phyloP scores from a whole-genome alignment of 2,113 vertebrate species.

The Peromyscus polionotus region DNA sequence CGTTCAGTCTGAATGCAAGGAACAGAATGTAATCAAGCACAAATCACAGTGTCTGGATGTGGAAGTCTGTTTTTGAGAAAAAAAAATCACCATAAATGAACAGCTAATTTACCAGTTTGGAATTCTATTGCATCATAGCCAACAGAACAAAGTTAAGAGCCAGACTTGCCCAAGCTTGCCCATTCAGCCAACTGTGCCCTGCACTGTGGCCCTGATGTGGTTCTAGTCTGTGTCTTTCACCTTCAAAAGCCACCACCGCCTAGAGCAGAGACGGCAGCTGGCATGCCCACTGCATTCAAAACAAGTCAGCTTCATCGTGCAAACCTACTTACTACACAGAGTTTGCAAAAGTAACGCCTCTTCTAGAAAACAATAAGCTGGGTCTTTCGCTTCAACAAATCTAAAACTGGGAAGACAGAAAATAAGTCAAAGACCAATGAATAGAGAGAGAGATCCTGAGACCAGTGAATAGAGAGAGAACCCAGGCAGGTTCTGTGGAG shows the following conservation, averaged over 20 bases:
- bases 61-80: constrained; percentile 51
- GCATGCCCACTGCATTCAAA: constrained; percentile 16
- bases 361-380: constrained; percentile 48
- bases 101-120: constrained; percentile 74
- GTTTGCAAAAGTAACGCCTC: constrained; percentile 68
- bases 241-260: constrained; percentile 63
- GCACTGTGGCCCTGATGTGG: constrained; percentile 53
- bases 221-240: constrained; percentile 68
- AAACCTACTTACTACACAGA: constrained; percentile 70
- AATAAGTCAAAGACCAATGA: constrained; percentile 70
- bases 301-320: constrained; percentile 54
- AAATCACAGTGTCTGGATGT: constrained; percentile 57
- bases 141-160: constrained; percentile 65
- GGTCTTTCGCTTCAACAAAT: constrained; percentile 56
- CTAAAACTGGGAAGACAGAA: constrained; percentile 70
- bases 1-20: constrained; percentile 30
- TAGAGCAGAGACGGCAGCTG: background rate
- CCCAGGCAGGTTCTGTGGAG: constrained; percentile 70
- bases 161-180: constrained; percentile 55
- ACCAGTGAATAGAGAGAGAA: constrained; percentile 56
- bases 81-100: constrained; percentile 69
- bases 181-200: constrained; percentile 64
- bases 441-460: constrained; percentile 54
- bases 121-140: constrained; percentile 54
- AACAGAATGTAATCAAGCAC: constrained; percentile 65